Base-by-base conservation (phyloP, 1,140 invertebrate genomes). In the Macrotrachela quadricornifera region DNA sequence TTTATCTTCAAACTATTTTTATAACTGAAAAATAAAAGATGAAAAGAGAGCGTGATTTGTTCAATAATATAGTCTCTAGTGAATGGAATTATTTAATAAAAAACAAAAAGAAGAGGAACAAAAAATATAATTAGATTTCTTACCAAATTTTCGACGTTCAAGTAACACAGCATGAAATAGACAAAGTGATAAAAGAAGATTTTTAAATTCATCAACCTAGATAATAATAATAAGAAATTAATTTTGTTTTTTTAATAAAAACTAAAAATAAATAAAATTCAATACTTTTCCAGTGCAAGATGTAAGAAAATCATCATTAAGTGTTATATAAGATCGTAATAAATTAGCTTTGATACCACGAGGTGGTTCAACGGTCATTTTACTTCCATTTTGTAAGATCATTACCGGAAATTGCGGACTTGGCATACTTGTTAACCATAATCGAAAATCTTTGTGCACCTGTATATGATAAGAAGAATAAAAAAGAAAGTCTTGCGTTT, bases 401-500 rank as follows among this genome's bases (percentile, higher is more conserved):
- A 62, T 69, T 1, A 71, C 68, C 1, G 70, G 70, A 59, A 71
- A 71, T 58, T 64, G 64, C 21, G 63, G 62, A 55, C 66, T 69
- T 0, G 70, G 69, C 68, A 71, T 71, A 60, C 67, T 70, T 42
- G 70, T 71, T 55, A 71, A 56, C 70, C 70, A 71, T 21, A 71
- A 56, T 9, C 70, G 62, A 62, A 71, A 71, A 55, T 71, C 70
- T 50, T 67, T 58, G 49, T 71, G 70, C 13, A 71, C 70, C 21
- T 30, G 21, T 30, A 30, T 4, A 30, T 30, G 21, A 30, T 2
- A 30, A 30, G 8, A 4, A 30, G 21, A 30, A 8, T 30, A 30
- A 30, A 30, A 30, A 8, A 30, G 21, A 30, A 4, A 4, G 2
- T 30, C 21, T 30, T 30, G 2, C 8, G 2, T 8, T 30, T 30